Evolutionary conservation across 2,113 vertebrate genomes (phyloP), one percentile per base, ranked within the genome.

Genomic region (Sitta europaea): DNA sequence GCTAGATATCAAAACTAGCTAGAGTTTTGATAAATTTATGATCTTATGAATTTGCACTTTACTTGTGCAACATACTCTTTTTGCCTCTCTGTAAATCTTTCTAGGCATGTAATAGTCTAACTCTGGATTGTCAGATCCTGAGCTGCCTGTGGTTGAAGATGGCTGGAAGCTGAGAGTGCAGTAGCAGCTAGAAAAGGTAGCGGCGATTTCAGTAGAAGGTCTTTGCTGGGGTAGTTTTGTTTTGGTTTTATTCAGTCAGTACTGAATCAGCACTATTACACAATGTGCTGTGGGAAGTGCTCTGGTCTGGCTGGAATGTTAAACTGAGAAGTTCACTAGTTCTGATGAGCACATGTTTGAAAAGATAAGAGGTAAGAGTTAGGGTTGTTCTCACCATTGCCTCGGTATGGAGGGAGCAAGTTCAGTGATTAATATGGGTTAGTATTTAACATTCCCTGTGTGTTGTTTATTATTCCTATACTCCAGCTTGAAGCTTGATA

Each of bases 241-340:
- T 96, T 90, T 90, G 92, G 73, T 95, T 92, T 88, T 76, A 86
- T 66, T 88, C 83, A 81, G 95, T 79, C 71, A 54, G 70, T 95
- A 87, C 87, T 96, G 96, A 96, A 91, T 97, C 94, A 94, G 95
- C 95, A 6, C 53, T 91, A 10, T 93, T 96, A 87, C 5, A 96
- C 89, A 96, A 95, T 94, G 90, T 83, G 81, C 81, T 83, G 74
- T 85, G 95, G 87, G 94, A 93, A 95, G 74, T 91, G 67, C 85
- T 94, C 50, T 91, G 75, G 77, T 90, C 88, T 83, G 75, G 88
- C 88, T 95, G 95, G 92, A 92, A 86, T 74, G 92, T 93, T 88
- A 42, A 77, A 90, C 71, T 67, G 90, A 72, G 95, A 86, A 68
- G 45, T 94, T 79, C 63, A 48, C 58, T 54, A 1, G 3, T n/a